A percentile compares a stretch with the other conserved stretches of the same genome.
Conservation (phyloP, 2,888 invertebrate species). For the Seira sanloemensis region DNA sequence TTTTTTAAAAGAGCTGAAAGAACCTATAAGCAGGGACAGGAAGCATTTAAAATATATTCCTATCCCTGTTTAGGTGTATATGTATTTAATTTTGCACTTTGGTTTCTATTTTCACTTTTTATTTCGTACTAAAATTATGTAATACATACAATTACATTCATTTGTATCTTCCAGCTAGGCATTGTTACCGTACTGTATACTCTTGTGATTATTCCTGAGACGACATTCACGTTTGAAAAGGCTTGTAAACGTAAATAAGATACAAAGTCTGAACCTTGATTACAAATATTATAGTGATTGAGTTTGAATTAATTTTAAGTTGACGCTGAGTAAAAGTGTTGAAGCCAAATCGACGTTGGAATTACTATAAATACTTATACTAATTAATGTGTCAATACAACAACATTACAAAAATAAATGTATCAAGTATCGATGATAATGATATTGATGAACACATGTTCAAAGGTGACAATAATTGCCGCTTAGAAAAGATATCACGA, state of each 20-base stretch:
- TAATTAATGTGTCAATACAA: background rate
- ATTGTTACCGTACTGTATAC: too few species aligned
- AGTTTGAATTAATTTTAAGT: background rate
- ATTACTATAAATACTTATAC: background rate
- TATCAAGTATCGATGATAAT: background rate
- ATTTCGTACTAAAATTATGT: too few species aligned
- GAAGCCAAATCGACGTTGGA: background rate
- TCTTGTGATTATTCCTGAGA: background rate
- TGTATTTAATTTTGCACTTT: too few species aligned
- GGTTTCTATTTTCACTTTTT: too few species aligned
- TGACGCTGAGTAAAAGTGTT: background rate
- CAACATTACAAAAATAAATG: background rate
- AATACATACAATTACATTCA: too few species aligned
- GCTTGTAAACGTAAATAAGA: background rate
- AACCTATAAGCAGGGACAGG: too few species aligned
- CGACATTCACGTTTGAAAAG: background rate
- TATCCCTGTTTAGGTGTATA: too few species aligned
- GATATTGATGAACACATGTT: conserved; percentile 45
- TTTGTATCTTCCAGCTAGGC: too few species aligned
- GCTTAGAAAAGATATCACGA: conserved; percentile 8
- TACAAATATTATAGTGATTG: background rate
- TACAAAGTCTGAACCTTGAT: background rate
- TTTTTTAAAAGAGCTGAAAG: too few species aligned
- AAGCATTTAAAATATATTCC: too few species aligned
- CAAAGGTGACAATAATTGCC: conserved; percentile 58